phyloP scores from a whole-genome alignment of 2,888 invertebrate genomes.

The Heliconius erato region DNA sequence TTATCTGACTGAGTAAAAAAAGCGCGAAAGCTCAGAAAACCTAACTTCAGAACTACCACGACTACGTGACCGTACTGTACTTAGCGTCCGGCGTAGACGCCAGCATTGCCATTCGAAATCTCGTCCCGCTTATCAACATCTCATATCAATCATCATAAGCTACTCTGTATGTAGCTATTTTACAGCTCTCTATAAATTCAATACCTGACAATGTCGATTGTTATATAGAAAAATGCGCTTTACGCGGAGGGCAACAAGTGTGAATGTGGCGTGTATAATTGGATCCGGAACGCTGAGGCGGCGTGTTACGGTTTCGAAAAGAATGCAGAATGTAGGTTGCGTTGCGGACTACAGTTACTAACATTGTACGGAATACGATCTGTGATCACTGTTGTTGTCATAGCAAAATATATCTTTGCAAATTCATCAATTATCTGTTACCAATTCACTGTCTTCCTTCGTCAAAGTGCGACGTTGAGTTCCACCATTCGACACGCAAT shows the following conservation, averaged over 20 bases:
- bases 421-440: constrained; percentile 9
- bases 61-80: constrained; percentile 10
- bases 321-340: constrained; percentile 86
- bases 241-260: constrained; percentile 73
- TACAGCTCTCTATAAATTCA: constrained; percentile 82
- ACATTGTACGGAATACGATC: constrained; percentile 76
- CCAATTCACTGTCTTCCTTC: not conserved
- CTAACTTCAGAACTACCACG: too few relatives aligned
- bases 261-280: constrained; percentile 74
- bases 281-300: constrained; percentile 84
- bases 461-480: too few relatives aligned
- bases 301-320: constrained; percentile 85
- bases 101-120: constrained; percentile 43
- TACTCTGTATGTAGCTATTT: constrained; percentile 64
- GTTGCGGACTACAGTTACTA: constrained; percentile 82
- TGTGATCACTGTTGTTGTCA: constrained; percentile 75
- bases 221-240: constrained; percentile 73
- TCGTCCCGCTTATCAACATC: constrained; percentile 59
- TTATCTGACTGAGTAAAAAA: not conserved
- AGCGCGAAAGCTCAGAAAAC: too few relatives aligned
- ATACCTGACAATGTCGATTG: constrained; percentile 67
- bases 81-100: constrained; percentile 18
- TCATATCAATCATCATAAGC: constrained; percentile 64
- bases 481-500: too few relatives aligned
- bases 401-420: constrained; percentile 42